Evolutionary conservation across 1,140 invertebrate species (phyloP).

Genomic region (Drosophila elegans): DNA sequence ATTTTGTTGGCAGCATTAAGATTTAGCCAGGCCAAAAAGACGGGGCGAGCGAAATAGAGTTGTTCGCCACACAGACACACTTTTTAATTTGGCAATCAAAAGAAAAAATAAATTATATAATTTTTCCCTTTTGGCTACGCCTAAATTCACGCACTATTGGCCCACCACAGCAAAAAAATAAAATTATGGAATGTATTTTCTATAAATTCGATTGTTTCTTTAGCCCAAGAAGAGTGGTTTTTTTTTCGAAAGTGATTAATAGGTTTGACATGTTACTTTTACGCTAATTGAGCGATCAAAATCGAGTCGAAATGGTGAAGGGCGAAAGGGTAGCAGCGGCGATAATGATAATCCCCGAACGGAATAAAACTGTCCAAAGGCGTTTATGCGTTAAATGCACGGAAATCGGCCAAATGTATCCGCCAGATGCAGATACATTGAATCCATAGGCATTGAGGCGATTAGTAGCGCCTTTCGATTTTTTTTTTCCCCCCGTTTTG

Average conservation of each 20-base stretch:
- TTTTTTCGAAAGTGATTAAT: constrained; percentile 80
- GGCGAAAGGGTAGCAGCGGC: constrained; percentile 70
- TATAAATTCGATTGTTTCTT: constrained; percentile 15
- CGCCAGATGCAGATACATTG: constrained; percentile 60
- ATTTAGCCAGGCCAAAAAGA: constrained; percentile 37
- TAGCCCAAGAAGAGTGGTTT: constrained; percentile 30
- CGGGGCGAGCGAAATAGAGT: constrained; percentile 63
- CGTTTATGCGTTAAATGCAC: constrained; percentile 78
- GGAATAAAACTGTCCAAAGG: constrained; percentile 53
- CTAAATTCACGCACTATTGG: constrained; percentile 74
- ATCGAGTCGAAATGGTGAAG: constrained; percentile 78
- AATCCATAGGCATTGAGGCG: constrained; percentile 66
- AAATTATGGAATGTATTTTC: constrained; percentile 31
- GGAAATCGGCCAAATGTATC: constrained; percentile 50
- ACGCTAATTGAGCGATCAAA: constrained; percentile 83
- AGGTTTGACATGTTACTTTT: constrained; percentile 82
- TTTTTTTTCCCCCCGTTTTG: constrained; percentile 32
- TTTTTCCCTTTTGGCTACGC: constrained; percentile 57
- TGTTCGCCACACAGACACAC: constrained; percentile 50
- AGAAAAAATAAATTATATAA: constrained; percentile 82
- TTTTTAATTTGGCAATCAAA: constrained; percentile 82
- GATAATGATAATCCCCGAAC: constrained; percentile 41
- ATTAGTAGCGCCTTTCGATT: constrained; percentile 83
- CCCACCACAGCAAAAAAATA: constrained; percentile 21
- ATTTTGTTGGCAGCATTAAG: constrained; percentile 39